These are phyloP conservation scores for Corythornis leucogaster DNA, from an alignment of 2,797 vertebrate genomes.

Conservation along the genomic window DNA sequence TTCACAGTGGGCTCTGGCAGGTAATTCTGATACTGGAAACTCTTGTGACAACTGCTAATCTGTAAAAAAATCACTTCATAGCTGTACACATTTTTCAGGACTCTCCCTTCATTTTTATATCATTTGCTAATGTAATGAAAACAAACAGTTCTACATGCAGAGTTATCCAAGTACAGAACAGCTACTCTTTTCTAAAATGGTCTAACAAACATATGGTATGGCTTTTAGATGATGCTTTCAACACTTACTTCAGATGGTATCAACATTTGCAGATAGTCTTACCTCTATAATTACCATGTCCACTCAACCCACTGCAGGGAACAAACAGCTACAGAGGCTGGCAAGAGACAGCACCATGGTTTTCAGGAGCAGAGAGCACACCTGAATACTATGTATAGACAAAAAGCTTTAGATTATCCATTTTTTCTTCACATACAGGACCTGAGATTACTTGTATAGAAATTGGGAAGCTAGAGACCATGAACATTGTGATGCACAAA, in stretches of 20 bases:
- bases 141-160: neutral
- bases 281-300: constrained; percentile 47
- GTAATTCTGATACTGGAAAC: neutral
- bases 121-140: neutral
- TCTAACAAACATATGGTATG: neutral
- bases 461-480: neutral
- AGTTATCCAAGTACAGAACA: neutral
- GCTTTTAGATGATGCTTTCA: constrained; percentile 40
- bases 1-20: neutral
- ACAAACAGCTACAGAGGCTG: neutral
- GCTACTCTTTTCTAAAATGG: constrained; percentile 19
- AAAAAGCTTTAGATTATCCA: neutral
- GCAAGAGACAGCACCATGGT: neutral
- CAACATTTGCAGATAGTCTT: neutral
- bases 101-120: neutral
- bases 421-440: neutral
- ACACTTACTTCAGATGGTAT: constrained; percentile 30
- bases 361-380: neutral
- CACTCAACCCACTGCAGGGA: neutral
- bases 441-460: neutral
- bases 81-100: neutral
- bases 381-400: neutral
- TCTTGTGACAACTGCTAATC: neutral
- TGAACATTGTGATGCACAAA: fast-evolving
- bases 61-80: neutral